A percentile compares a stretch with the other conserved stretches of the same genome.
phyloP scores from a whole-genome alignment of 2,113 vertebrate species.

The Callorhinus ursinus region DNA sequence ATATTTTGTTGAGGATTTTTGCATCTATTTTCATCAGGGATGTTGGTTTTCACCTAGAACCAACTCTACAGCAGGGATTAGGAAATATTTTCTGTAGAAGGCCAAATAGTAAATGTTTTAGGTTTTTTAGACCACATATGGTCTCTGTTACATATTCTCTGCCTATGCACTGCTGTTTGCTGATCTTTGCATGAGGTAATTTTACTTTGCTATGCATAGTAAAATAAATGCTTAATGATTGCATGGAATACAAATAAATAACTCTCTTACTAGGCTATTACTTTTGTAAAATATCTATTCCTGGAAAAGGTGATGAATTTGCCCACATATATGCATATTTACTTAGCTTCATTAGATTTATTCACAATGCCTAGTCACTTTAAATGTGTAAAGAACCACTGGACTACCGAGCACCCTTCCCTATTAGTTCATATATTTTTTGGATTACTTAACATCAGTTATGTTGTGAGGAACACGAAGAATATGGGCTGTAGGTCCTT shows the following conservation, averaged over 20 bases:
- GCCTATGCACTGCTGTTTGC: neutral
- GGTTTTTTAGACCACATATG: neutral
- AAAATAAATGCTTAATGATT: conserved; percentile 1
- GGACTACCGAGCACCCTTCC: neutral
- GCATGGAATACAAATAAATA: neutral
- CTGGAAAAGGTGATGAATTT: neutral
- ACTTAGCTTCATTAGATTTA: neutral
- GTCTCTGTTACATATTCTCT: neutral
- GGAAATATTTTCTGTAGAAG: neutral
- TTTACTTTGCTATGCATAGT: neutral
- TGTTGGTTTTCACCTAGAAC: neutral
- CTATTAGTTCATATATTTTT: neutral
- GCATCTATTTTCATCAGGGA: neutral
- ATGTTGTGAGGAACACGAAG: neutral
- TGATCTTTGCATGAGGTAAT: neutral
- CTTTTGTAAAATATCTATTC: neutral
- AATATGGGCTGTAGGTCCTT: neutral
- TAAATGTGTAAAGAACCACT: neutral
- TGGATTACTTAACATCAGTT: neutral
- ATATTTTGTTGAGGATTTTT: neutral
- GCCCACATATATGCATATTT: neutral
- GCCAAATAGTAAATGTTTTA: neutral
- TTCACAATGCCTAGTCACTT: neutral
- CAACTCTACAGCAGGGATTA: neutral
- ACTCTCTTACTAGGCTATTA: neutral